Evolutionary conservation across 2,888 invertebrate genomes (phyloP), one percentile per base, ranked within the genome.

Genomic region (Lithophane ornitopus): DNA sequence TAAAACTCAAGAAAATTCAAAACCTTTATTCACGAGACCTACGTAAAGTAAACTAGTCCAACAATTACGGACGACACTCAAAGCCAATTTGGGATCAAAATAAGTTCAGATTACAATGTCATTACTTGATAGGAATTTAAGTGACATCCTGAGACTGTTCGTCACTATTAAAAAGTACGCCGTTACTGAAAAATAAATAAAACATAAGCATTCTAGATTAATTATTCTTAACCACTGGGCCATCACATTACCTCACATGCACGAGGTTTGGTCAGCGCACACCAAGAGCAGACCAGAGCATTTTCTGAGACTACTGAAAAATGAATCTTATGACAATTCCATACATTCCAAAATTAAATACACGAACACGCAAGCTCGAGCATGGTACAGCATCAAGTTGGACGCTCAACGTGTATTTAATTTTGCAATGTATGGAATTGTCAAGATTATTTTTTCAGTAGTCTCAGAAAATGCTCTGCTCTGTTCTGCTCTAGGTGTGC

Each of bases 81-180:
- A 56, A n/a, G 62, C 44, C 22, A 83, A 72, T 84, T 84, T 74
- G 3, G 19, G 0, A 28, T 54, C 70, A 22, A 73, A 63, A 69
- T 22, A 65, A 9, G 12, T 66, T 87, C 66, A 85, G 39, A 87
- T 49, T 12, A 87, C 39, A 54, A 87, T 67, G 11, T 91, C 89
- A 4, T 82, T 88, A 49, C 85, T 88, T 26, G 88, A 82, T 3
- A 93, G 56, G 65, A 91, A 93, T 54, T 90, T 87, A 4, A 94
- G 79, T 0, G 94, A 92, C 86, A 93, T 88, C 11, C 94, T 86
- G 0, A 95, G 91, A 80, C 95, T 95, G 84, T 95, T 95, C 8
- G 93, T 91, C 14, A 95, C 95, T 49, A 95, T 89, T 41, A 95
- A 69, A 77, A 95, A 95, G 78, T 95, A 95, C 11, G 87, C 77